Evolutionary conservation across 1,140 invertebrate species (phyloP), one percentile per base, ranked within the genome.

Genomic region (Megalonaias nervosa): DNA sequence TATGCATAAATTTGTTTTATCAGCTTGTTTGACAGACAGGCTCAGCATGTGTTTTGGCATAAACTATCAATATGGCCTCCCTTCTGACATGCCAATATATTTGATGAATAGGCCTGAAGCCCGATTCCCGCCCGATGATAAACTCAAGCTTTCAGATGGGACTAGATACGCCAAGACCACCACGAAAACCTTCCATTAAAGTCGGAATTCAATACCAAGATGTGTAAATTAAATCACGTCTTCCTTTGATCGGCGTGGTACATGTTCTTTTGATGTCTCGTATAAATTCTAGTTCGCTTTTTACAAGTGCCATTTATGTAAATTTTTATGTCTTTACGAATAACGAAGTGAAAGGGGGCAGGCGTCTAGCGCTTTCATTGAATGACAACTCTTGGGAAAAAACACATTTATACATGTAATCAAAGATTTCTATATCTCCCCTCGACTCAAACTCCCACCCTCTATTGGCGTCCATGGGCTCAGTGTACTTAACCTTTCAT

Each of bases 281-380:
- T 73, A 78, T 78, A 78, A 78, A 78, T 73, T 73, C 57, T 66
- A 59, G 62, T 66, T 77, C 67, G 67, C 61, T 71, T 77, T 77
- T 78, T 78, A 72, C 71, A 78, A 64, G 76, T 78, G 71, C 76
- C 76, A 73, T 78, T 78, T 78, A 72, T 78, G 76, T 67, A 69
- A 72, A 73, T 67, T 73, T 78, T 78, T 73, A 73, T 73, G 70
- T 67, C 61, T 73, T 71, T 64, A 71, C 75, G 71, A 77, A 77
- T 77, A 77, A 71, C 38, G 68, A 77, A 66, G 75, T 26, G 55
- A 65, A 77, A 38, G 59, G 38, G 62, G 68, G 57, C 68, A 59
- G 58, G 69, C 73, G 38, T 75, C 69, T 75, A 69, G 69, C 62
- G 66, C 70, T 26, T 56, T 26, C 17, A 31, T 17, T 75, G 74